phyloP scores from a whole-genome alignment of 2,797 vertebrate species.

The Poeciliopsis turneri region DNA sequence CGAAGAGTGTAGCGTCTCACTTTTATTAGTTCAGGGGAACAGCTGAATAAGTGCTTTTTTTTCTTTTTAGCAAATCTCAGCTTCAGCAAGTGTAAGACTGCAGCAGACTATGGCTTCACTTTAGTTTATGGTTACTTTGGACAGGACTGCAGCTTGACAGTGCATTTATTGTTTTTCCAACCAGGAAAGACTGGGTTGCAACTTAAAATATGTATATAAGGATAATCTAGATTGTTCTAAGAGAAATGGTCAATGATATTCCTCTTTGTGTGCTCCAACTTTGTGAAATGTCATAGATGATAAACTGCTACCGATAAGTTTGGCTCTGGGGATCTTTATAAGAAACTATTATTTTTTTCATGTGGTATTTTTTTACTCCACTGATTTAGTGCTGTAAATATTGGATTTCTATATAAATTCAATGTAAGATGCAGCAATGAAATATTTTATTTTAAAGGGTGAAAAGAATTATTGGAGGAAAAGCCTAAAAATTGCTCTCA shows the following conservation, averaged over 20 bases:
- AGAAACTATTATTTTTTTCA: not conserved
- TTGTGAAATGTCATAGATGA: not conserved
- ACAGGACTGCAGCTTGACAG: constrained; percentile 44
- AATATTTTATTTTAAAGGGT: not conserved
- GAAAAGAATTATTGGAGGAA: not conserved
- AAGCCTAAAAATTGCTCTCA: not conserved
- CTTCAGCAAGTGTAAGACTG: constrained; percentile 38
- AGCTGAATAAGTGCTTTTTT: constrained; percentile 42
- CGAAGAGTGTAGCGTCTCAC: constrained; percentile 46
- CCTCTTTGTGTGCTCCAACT: not conserved
- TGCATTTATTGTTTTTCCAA: constrained; percentile 56
- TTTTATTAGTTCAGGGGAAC: constrained; percentile 74
- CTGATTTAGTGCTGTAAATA: not conserved
- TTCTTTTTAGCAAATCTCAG: constrained; percentile 43
- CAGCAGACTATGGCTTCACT: constrained; percentile 17
- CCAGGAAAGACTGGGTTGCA: constrained; percentile 31
- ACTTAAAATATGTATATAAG: constrained; percentile 29
- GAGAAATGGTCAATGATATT: not conserved
- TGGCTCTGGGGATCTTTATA: not conserved
- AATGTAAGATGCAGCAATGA: not conserved
- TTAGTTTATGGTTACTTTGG: constrained; percentile 15
- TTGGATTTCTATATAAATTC: not conserved
- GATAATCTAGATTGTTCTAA: not conserved
- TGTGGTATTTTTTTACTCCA: not conserved
- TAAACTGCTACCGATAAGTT: not conserved